Percentiles rank a stretch among this genome's conserved stretches.
Conservation (phyloP, 2,797 vertebrate genomes). For the Pitangus sulphuratus region DNA sequence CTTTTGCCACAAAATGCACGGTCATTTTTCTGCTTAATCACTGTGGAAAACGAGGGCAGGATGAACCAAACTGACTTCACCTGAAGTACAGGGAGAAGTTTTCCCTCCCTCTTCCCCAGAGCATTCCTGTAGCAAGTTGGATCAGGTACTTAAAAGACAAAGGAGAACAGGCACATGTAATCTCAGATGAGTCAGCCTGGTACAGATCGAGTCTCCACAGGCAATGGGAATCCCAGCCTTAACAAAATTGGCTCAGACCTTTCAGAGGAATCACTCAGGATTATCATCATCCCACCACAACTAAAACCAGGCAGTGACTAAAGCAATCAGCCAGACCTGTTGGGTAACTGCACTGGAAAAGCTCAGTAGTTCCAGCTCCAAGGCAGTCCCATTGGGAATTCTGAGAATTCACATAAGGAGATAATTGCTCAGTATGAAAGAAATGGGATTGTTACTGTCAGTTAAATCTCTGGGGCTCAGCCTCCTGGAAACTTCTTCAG, state of each 20-base stretch:
- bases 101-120: not conserved
- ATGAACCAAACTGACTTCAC: no score
- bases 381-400: not conserved
- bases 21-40: not conserved
- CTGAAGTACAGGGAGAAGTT: not conserved
- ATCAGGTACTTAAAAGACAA: not conserved
- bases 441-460: not conserved
- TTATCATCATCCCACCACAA: not conserved
- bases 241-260: not conserved
- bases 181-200: not conserved
- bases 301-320: not conserved
- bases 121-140: not conserved
- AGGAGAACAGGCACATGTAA: not conserved
- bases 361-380: not conserved
- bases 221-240: not conserved
- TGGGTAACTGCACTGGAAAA: not conserved
- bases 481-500: not conserved
- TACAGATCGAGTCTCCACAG: not conserved
- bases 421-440: not conserved
- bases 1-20: not conserved
- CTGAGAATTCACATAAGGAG: not conserved
- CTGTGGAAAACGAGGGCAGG: not conserved
- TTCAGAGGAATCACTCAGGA: not conserved
- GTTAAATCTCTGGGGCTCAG: not conserved
- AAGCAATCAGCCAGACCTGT: not conserved